A percentile compares a stretch with the other conserved stretches of the same genome.
Evolutionary conservation across 2,797 vertebrate genomes (phyloP).

Genomic region (Silurus lanzhouensis): DNA sequence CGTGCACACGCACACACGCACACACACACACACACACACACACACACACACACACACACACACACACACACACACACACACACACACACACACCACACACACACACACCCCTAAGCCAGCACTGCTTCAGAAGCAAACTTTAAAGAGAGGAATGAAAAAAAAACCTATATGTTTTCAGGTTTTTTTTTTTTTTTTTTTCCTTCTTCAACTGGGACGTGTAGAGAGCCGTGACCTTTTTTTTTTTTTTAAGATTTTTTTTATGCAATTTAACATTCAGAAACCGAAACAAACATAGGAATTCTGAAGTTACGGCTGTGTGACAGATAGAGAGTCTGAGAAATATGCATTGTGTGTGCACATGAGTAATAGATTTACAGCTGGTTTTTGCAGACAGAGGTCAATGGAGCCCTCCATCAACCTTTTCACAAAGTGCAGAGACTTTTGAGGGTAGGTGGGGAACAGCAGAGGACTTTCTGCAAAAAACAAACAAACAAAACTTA

Average conservation of each 20-base stretch:
- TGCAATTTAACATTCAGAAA: neutral
- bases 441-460: conserved; percentile 92
- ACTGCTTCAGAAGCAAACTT: neutral
- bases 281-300: neutral
- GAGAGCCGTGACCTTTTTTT: neutral
- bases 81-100: conserved; percentile 6
- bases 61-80: conserved; percentile 11
- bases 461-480: conserved; percentile 88
- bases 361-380: conserved; percentile 81
- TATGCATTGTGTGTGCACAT: neutral
- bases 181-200: neutral
- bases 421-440: conserved; percentile 95
- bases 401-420: conserved; percentile 92
- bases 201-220: neutral
- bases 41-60: neutral
- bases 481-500: neutral
- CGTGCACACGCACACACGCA: neutral
- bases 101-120: neutral
- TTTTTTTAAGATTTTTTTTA: neutral
- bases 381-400: conserved; percentile 90
- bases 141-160: neutral
- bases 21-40: conserved; percentile 16
- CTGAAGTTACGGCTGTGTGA: neutral
- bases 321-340: neutral
- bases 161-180: neutral